A percentile compares a stretch with the other conserved stretches of the same genome.
Conservation (phyloP, 2,888 invertebrate genomes). For the Diaprepes abbreviatus region DNA sequence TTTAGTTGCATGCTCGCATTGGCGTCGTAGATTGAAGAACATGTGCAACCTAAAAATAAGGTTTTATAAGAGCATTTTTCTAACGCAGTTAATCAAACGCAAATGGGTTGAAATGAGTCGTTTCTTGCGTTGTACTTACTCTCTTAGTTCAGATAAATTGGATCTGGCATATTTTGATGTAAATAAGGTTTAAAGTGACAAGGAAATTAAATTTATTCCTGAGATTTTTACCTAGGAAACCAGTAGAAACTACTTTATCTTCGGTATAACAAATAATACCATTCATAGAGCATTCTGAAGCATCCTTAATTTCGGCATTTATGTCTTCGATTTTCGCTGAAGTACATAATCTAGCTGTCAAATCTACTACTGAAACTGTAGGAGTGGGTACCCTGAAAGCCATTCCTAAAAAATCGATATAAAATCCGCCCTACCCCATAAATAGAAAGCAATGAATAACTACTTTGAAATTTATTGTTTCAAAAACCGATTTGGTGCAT, state of each 20-base stretch:
- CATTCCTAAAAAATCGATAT: conserved; percentile 70
- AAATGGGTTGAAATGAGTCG: too few relatives aligned
- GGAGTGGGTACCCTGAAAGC: conserved; percentile 86
- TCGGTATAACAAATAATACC: conserved; percentile 79
- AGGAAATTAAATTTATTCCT: too few relatives aligned
- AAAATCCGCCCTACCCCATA: neutral
- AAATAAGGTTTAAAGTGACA: too few relatives aligned
- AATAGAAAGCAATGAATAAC: too few relatives aligned
- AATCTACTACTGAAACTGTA: conserved; percentile 86
- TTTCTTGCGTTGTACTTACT: too few relatives aligned
- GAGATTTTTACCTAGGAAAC: conserved; percentile 71
- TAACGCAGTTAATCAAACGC: too few relatives aligned
- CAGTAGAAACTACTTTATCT: conserved; percentile 79
- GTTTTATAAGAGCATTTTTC: too few relatives aligned
- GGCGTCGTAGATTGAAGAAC: conserved; percentile 85
- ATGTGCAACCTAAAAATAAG: conserved; percentile 71
- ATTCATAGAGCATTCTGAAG: conserved; percentile 72
- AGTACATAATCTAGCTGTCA: conserved; percentile 81
- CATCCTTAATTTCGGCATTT: conserved; percentile 72
- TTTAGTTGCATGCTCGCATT: conserved; percentile 82
- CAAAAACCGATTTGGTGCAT: too few relatives aligned
- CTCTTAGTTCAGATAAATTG: too few relatives aligned
- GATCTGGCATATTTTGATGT: too few relatives aligned
- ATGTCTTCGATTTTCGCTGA: conserved; percentile 80
- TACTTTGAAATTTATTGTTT: too few relatives aligned